Base-by-base conservation (phyloP, 1,140 invertebrate genomes). In the Eriosoma lanigerum region DNA sequence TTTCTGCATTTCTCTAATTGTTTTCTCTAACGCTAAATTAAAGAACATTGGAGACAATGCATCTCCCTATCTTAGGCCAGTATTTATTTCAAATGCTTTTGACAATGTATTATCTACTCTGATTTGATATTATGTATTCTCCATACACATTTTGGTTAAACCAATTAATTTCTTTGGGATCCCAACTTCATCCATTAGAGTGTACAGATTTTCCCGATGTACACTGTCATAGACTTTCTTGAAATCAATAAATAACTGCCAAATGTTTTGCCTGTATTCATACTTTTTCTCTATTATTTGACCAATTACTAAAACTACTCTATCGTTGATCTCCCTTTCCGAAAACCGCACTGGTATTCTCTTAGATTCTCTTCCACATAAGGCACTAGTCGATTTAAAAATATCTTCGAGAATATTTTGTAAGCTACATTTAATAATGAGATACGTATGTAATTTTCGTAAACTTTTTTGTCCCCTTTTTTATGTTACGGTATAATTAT, bases 401-500 rank as follows among this genome's bases (percentile, higher is more conserved):
- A n/a, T n/a, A 24, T 70, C 6, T 13, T 44, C 66, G n/a, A n/a
- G n/a, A n/a, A n/a, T n/a, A n/a, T n/a, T n/a, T n/a, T n/a, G n/a
- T n/a, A n/a, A n/a, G n/a, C n/a, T n/a, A n/a, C n/a, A n/a, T n/a
- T n/a, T n/a, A 83, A 46, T 5, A 83, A 56, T n/a, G 82, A 81
- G 29, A 83, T 83, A 19, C 83, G 83, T 73, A 84, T 81, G 70
- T 85, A 85, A 76, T 85, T 84, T 12, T 72, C 60, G 54, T 80
- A 81, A 26, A 83, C 50, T 15, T 50, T 54, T 73, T 81, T 82
- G 44, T 83, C 82, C 17, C 83, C 82, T 82, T 84, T 85, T 73
- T 83, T n/a, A n/a, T n/a, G n/a, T n/a, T n/a, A n/a, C n/a, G n/a
- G n/a, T n/a, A n/a, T n/a, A n/a, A n/a, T n/a, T n/a, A n/a, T n/a